Percentiles rank a stretch among this genome's conserved stretches.
phyloP scores from a whole-genome alignment of 2,888 invertebrate genomes.

The Trichacis sp. region DNA sequence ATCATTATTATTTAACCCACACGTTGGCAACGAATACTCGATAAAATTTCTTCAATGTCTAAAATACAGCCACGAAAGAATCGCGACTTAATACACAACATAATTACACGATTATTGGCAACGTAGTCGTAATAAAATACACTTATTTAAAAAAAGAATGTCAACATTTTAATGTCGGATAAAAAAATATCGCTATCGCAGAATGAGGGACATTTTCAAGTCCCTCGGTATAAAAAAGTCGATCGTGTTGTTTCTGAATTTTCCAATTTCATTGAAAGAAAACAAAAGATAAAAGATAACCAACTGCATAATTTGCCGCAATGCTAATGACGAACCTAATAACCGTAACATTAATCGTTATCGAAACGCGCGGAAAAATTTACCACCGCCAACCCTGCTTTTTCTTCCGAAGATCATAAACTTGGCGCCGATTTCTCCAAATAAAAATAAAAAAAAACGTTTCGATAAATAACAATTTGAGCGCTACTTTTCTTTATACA shows the following conservation, averaged over 20 bases:
- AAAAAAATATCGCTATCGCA: not conserved
- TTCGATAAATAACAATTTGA: conserved; percentile 26
- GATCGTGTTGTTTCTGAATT: not conserved
- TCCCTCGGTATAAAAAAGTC: not conserved
- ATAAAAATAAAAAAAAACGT: conserved; percentile 15
- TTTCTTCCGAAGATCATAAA: not conserved
- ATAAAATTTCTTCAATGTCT: not conserved
- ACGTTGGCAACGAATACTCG: not conserved
- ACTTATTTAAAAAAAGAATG: not conserved
- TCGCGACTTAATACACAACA: not conserved
- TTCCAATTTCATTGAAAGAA: not conserved
- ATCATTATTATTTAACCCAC: not conserved
- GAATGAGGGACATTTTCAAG: not conserved
- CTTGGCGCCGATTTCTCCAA: conserved; percentile 13
- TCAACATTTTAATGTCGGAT: not conserved
- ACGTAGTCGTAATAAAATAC: not conserved
- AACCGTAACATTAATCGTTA: not conserved
- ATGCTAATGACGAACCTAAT: not conserved
- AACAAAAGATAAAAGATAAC: too few species aligned
- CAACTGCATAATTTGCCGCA: not conserved
- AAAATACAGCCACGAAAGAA: not conserved
- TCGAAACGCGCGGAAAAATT: conserved; percentile 5
- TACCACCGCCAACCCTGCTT: conserved; percentile 3
- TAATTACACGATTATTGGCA: not conserved
- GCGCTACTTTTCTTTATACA: too few species aligned